Conservation (phyloP, 2,113 vertebrate genomes). For the Glareola pratincola region DNA sequence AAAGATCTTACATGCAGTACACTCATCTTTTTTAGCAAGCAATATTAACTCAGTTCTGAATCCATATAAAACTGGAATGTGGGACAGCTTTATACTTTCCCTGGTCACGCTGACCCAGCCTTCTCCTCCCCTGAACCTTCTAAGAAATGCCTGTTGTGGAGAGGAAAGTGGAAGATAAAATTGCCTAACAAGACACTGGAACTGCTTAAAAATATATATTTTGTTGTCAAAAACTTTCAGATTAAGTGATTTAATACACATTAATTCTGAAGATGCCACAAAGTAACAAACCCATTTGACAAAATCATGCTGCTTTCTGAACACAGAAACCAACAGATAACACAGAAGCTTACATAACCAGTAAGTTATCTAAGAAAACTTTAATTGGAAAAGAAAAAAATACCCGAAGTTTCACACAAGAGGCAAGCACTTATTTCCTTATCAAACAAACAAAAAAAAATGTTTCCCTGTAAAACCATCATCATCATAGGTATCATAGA, state of each 20-base stretch:
- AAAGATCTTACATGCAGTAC: not conserved
- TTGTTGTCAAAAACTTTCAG: conserved; percentile 16
- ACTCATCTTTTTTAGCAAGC: not conserved
- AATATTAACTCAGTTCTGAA: not conserved
- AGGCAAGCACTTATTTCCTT: not conserved
- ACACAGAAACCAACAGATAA: not conserved
- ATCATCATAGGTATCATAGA: not conserved
- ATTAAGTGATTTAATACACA: not conserved
- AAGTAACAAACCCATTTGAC: conserved; percentile 7
- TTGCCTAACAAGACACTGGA: not conserved
- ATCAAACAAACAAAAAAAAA: not conserved
- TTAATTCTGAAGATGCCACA: conserved; percentile 32
- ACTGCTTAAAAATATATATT: conserved; percentile 23
- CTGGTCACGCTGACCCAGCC: conserved; percentile 57
- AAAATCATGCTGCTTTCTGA: conserved; percentile 1
- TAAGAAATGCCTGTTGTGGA: conserved; percentile 15
- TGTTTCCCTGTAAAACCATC: not conserved
- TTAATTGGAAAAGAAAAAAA: not conserved
- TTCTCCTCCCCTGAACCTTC: not conserved
- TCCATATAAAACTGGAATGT: conserved; percentile 19
- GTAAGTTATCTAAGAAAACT: not conserved
- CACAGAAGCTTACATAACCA: not conserved
- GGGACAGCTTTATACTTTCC: not conserved
- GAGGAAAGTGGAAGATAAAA: conserved; percentile 40
- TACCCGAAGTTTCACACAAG: not conserved